Base-by-base conservation (phyloP, 2,113 vertebrate species). In the Equus quagga region DNA sequence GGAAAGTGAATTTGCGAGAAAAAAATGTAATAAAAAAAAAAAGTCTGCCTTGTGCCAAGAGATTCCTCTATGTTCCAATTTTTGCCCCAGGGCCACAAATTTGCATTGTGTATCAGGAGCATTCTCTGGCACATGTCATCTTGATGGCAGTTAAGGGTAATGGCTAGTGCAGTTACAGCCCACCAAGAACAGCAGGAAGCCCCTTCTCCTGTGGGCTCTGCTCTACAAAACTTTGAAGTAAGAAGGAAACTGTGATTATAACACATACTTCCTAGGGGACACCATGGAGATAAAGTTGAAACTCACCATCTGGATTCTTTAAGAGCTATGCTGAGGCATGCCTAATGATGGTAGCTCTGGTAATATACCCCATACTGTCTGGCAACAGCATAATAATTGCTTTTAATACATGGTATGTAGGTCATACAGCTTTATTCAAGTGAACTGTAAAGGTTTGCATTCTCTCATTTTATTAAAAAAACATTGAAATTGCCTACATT, bases 401-500 rank as follows among this genome's bases (percentile, higher is more conserved):
- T 96, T 97, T 94, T 82, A 73, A 86, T 78, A 8, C 79, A 58
- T 69, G 95, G 33, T 67, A 95, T 86, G 62, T 89, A 98, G 94
- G 98, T 98, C 97, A 96, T 75, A 93, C 21, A 69, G 88, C 65
- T 49, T 90, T 98, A 98, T 97, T 98, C 69, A 96, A 98, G 36
- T 46, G 49, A 96, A 92, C 75, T 97, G 76, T 97, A 98, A 98
- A 98, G 96, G 85, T 90, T 89, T 98, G 46, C 76, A 76, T 97
- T 98, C 91, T 98, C 82, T 98, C 80, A 44, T 96, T 97, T 98
- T 97, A 98, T 98, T 98, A 98, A 98, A 98, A 94, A 89, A 96
- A 92, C 62, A 95, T 54, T 96, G 96, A 98, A 97, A 97, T 93
- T 64, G 91, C 73, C 33, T 81, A 13, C 21, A 58, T 96, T 78